A percentile compares a stretch with the other conserved stretches of the same genome.
phyloP scores from a whole-genome alignment of 2,113 vertebrate species.

The Heloderma charlesbogerti region DNA sequence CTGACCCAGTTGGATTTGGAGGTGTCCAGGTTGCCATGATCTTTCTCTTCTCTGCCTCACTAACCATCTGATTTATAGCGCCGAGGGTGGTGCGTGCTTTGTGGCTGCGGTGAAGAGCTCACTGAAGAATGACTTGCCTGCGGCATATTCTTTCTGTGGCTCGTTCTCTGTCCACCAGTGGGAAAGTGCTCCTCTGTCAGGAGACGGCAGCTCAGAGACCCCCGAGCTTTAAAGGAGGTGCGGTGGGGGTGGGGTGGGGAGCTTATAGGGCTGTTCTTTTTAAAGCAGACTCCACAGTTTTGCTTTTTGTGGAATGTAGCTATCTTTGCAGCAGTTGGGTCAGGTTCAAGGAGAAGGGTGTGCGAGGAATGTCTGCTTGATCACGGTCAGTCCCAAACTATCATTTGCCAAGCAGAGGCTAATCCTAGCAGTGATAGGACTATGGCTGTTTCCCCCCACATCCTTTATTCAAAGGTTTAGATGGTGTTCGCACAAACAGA shows the following conservation, averaged over 20 bases:
- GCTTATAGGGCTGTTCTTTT: neutral
- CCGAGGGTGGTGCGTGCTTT: neutral
- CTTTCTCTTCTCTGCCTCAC: neutral
- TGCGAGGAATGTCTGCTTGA: neutral
- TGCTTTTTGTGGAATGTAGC: neutral
- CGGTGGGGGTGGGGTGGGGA: neutral
- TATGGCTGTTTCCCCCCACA: neutral
- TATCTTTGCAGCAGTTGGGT: neutral
- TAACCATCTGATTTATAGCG: conserved; percentile 24
- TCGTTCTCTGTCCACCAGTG: neutral
- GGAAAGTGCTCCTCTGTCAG: conserved; percentile 2
- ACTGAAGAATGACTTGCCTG: conserved; percentile 20
- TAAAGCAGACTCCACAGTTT: no score
- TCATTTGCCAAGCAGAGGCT: neutral
- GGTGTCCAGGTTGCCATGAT: neutral
- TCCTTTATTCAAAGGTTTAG: neutral
- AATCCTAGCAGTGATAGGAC: neutral
- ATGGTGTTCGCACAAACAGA: neutral
- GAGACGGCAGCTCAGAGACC: neutral
- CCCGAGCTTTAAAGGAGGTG: conserved; percentile 8
- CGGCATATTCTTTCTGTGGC: neutral
- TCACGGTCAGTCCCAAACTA: neutral
- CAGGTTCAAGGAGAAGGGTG: neutral
- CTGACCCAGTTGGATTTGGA: accelerated
- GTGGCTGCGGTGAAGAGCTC: neutral